These are phyloP conservation scores for Neoitamus cyanurus DNA, from an alignment of 2,888 invertebrate genomes.

Conservation along the genomic window DNA sequence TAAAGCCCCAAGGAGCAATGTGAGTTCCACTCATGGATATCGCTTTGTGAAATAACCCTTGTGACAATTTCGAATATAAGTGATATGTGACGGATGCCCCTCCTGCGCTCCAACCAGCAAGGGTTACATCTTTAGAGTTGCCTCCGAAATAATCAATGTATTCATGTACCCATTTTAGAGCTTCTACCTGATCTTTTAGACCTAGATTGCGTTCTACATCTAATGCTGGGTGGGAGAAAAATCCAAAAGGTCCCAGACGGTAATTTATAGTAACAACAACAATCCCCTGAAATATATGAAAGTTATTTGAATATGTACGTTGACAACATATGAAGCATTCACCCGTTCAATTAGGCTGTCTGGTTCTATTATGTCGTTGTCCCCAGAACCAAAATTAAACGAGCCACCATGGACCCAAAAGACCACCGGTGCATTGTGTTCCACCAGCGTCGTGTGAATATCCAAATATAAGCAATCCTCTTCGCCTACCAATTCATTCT, in stretches of 20 bases:
- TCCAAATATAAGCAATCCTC: slow-evolving; percentile 76
- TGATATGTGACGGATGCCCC: slow-evolving; percentile 50
- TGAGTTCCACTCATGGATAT: slow-evolving; percentile 56
- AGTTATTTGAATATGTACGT: not conserved
- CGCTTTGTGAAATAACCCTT: slow-evolving; percentile 47
- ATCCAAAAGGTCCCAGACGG: slow-evolving; percentile 60
- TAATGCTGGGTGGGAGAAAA: slow-evolving; percentile 27
- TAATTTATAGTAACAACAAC: slow-evolving; percentile 62
- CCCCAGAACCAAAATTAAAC: slow-evolving; percentile 56
- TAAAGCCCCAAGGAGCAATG: slow-evolving; percentile 70
- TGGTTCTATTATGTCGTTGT: slow-evolving; percentile 59
- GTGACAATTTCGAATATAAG: slow-evolving; percentile 40
- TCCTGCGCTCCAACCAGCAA: slow-evolving; percentile 51
- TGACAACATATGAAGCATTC: not conserved
- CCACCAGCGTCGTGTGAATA: slow-evolving; percentile 67
- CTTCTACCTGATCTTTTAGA: slow-evolving; percentile 49
- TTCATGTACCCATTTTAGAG: slow-evolving; percentile 49
- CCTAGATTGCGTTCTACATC: slow-evolving; percentile 47
- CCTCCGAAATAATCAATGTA: slow-evolving; percentile 48
- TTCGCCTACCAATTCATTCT: slow-evolving; percentile 56
- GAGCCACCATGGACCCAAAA: slow-evolving; percentile 62
- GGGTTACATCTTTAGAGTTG: slow-evolving; percentile 45
- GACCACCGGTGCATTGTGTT: slow-evolving; percentile 57
- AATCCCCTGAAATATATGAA: slow-evolving; percentile 58
- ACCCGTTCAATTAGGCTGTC: slow-evolving; percentile 63